Conservation (phyloP, 2,888 invertebrate species). For the Candidula unifasciata region DNA sequence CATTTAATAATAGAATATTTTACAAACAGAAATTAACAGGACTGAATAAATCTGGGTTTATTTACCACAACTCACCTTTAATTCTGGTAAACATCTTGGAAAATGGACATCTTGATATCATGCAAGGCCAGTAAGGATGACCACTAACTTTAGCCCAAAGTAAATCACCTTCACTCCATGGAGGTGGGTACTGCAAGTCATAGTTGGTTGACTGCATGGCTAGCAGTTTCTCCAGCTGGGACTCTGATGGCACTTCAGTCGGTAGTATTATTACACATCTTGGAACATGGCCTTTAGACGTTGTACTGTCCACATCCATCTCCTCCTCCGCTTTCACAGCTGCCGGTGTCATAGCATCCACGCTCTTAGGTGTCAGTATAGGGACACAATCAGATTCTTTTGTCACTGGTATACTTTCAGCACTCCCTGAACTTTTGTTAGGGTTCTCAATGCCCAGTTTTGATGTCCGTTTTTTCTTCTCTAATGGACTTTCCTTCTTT, state of each 20-base stretch:
- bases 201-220: slow-evolving; percentile 24
- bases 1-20: background rate
- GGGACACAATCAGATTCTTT: background rate
- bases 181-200: slow-evolving; percentile 43
- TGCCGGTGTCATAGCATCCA: background rate
- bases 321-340: background rate
- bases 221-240: slow-evolving; percentile 42
- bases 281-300: slow-evolving; percentile 45
- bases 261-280: slow-evolving; percentile 47
- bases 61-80: slow-evolving; percentile 63
- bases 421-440: background rate
- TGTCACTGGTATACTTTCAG: background rate
- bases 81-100: slow-evolving; percentile 81
- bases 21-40: background rate
- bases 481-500: slow-evolving; percentile 41
- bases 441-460: slow-evolving; percentile 33
- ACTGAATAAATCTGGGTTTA: background rate
- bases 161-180: slow-evolving; percentile 83
- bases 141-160: slow-evolving; percentile 90
- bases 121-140: slow-evolving; percentile 93
- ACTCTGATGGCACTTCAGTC: slow-evolving; percentile 44
- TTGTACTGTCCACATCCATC: slow-evolving; percentile 10
- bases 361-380: background rate
- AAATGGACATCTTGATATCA: slow-evolving; percentile 86
- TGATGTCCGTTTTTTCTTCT: slow-evolving; percentile 44